Base-by-base conservation (phyloP, 2,888 invertebrate genomes). In the Epirrhoe alternata region DNA sequence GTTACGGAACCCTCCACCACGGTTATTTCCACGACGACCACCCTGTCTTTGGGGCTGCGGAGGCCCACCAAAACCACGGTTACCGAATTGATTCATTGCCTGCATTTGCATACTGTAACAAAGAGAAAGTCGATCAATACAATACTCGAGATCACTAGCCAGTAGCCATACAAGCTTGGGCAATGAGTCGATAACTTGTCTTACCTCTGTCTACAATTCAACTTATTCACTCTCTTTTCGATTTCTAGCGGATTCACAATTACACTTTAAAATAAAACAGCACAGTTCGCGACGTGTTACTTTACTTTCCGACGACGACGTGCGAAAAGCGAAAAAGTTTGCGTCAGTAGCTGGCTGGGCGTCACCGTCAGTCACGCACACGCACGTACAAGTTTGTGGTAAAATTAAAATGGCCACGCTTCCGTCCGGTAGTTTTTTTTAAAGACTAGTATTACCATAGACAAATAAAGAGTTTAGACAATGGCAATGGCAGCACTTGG, bases 11-110 rank as follows among this genome's bases (percentile, higher is more conserved):
- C 87, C 87, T 58, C 90, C 85, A 45, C 90, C 85, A 45, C 85
- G 85, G 47, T 84, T 84, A 61, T 82, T 85, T 33, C 90, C 89
- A 67, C 92, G 87, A 38, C 92, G 88, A 47, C 85, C 84, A 58
- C 89, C 89, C 70, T 88, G 91, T 54, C 93, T 85, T 74, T 93
- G 93, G 0, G 93, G 93, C 69, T 93, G 93, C 6, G 93, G 93
- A 31, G 90, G 90, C 5, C 93, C 93, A 30, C 93, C 93, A 76
- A 88, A 92, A n/a, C 93, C 93, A 78, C 93, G 82, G 74, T 89
- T 86, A n/a, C 88, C 89, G 68, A 83, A 92, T 74, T 89, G 85
- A 85, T 91, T 89, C 91, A 92, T 91, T 62, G 85, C 87, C 76
- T 92, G 88, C 86, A 88, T 88, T 85, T 90, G 87, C 88, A 89